Percentiles rank a stretch among this genome's conserved stretches.
phyloP scores from a whole-genome alignment of 2,797 vertebrate species.

The Aerospiza tachiro region DNA sequence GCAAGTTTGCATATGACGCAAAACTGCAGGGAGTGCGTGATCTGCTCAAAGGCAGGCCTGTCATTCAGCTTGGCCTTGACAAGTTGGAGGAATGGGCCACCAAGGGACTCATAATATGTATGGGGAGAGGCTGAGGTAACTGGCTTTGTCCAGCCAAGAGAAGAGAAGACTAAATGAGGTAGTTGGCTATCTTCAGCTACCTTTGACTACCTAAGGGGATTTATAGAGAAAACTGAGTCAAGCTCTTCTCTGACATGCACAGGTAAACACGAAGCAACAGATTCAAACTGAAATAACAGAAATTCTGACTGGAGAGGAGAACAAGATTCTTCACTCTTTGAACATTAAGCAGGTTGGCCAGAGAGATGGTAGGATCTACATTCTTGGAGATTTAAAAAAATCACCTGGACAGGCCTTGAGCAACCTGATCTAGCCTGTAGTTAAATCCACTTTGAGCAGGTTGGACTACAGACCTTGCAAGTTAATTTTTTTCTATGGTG shows the following conservation, averaged over 20 bases:
- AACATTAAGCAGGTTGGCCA: not conserved
- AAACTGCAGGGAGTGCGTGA: not conserved
- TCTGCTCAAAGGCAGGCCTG: not conserved
- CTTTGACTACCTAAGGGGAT: not conserved
- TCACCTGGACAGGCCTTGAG: not conserved
- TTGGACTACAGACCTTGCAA: not conserved
- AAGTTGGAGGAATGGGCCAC: not conserved
- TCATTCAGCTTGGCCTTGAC: not conserved
- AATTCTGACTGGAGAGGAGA: not conserved
- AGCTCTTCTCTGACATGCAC: not conserved
- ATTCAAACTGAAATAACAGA: not conserved
- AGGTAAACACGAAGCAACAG: not conserved
- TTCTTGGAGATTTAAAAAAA: not conserved
- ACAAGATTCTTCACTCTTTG: not conserved
- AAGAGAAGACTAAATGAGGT: not conserved
- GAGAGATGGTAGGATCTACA: not conserved
- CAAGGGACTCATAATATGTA: no score
- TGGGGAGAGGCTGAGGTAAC: not conserved
- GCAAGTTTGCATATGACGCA: not conserved
- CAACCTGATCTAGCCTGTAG: not conserved
- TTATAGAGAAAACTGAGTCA: not conserved
- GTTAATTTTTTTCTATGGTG: not conserved
- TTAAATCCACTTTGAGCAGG: not conserved
- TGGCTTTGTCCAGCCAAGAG: not conserved
- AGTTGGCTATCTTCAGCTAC: not conserved